Evolutionary conservation across 2,888 invertebrate species (phyloP), one percentile per base, ranked within the genome.

Genomic region (Cosmopolites sordidus): DNA sequence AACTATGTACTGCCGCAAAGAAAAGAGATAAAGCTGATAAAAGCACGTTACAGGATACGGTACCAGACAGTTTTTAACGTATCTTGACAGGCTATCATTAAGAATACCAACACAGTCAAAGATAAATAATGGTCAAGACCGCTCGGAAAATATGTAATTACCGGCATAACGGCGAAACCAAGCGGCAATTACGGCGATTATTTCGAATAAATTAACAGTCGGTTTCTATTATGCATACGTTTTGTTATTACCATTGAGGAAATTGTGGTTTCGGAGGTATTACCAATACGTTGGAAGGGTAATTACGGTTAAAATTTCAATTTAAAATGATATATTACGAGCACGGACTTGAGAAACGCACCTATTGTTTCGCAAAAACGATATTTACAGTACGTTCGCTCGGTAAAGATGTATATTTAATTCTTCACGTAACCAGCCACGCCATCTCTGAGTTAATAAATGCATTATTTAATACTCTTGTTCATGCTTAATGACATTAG

Each of bases 81-180:
- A 33, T 33, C 33, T 33, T 33, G 33, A 33, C 33, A 33, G 33
- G 33, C 33, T 12, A 12, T 33, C 33, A 33, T 33, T 33, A 33
- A 33, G n/a, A 33, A 33, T 33, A 33, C 33, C 33, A 33, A 33
- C 33, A 33, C 11, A 33, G 12, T 12, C 11, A 33, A 11, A 33
- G 33, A 33, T 33, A 33, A 33, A 33, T 33, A 12, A 11, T 11
- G 33, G 33, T n/a, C 12, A 3, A 12, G n/a, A 12, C 11, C 33
- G 33, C 11, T 33, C n/a, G 8, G 33, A 33, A 33, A 33, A 33
- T 33, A 33, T 33, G 12, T 33, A 33, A 33, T 33, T 33, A 12
- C n/a, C 33, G 12, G 11, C 12, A 12, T 11, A 12, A 12, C 33
- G 33, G 12, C n/a, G n/a, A 33, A 33, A 33, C 11, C 33, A 12